Evolutionary conservation across 2,113 vertebrate species (phyloP).

Genomic region (Tichodroma muraria): DNA sequence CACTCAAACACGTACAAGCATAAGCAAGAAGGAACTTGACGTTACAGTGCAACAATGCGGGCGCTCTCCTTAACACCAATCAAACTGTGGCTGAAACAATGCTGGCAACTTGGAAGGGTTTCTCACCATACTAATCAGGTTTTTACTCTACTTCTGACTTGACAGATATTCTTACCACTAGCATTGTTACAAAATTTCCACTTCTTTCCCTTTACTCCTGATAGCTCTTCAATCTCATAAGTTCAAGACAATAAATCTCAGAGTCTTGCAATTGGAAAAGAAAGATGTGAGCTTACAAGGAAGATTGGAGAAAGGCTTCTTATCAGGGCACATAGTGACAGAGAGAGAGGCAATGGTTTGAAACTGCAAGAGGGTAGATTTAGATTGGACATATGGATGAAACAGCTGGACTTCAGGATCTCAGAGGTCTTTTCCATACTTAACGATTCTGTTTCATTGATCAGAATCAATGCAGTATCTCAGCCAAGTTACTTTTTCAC

Average conservation of each 20-base stretch:
- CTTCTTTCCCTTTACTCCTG: background rate
- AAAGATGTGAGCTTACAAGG: background rate
- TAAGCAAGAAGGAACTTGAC: background rate
- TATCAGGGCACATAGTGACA: background rate
- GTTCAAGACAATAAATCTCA: background rate
- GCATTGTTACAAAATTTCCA: background rate
- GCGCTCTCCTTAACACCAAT: background rate
- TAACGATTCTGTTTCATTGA: background rate
- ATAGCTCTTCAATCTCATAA: background rate
- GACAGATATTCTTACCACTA: background rate
- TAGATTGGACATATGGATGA: background rate
- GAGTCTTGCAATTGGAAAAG: background rate
- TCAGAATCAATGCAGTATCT: background rate
- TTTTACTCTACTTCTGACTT: background rate
- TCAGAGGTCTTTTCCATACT: background rate
- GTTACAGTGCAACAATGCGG: background rate
- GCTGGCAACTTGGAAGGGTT: background rate
- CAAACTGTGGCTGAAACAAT: background rate
- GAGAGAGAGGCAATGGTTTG: background rate
- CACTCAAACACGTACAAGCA: background rate
- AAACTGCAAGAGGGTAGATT: background rate
- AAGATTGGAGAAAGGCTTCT: background rate
- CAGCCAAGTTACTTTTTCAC: background rate
- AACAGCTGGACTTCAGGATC: background rate
- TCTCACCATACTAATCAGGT: background rate